Evolutionary conservation across 2,113 vertebrate species (phyloP).

Genomic region (Rhabdomys dilectus): DNA sequence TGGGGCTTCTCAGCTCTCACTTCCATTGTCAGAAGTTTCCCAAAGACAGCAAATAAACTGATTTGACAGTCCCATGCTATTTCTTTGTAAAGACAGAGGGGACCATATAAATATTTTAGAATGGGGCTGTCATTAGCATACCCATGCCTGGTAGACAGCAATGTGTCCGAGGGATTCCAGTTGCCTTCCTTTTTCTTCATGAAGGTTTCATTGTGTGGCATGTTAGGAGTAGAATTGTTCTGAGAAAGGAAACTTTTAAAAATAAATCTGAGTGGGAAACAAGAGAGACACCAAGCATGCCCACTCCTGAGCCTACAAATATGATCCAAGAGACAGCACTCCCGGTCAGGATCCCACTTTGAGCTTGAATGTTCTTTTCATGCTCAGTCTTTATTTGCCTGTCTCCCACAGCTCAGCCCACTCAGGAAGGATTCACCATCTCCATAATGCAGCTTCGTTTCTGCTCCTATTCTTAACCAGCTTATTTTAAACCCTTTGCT

Average conservation of each 20-base stretch:
- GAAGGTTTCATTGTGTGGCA: neutral
- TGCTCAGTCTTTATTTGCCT: neutral
- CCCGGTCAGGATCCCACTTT: neutral
- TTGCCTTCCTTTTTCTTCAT: conserved; percentile 41
- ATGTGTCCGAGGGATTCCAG: neutral
- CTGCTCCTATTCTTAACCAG: conserved; percentile 40
- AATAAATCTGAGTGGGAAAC: conserved; percentile 61
- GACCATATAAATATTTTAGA: conserved; percentile 63
- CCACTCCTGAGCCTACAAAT: neutral
- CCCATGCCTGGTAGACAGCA: neutral
- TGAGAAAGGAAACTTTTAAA: conserved; percentile 56
- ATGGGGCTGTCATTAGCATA: conserved; percentile 20
- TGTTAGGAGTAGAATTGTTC: neutral
- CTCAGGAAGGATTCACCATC: neutral
- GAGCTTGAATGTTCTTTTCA: neutral
- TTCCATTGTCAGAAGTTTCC: conserved; percentile 46
- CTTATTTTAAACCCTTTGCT: conserved; percentile 58
- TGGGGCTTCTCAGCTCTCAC: neutral
- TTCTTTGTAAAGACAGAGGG: conserved; percentile 66
- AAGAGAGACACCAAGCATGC: conserved; percentile 15
- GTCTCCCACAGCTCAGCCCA: neutral
- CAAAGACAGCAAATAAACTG: conserved; percentile 46
- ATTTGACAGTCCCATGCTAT: conserved; percentile 66
- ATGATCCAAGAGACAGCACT: neutral
- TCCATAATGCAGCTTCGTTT: rapidly evolving